Conservation (phyloP, 2,888 invertebrate species). For the Tholera decimalis region DNA sequence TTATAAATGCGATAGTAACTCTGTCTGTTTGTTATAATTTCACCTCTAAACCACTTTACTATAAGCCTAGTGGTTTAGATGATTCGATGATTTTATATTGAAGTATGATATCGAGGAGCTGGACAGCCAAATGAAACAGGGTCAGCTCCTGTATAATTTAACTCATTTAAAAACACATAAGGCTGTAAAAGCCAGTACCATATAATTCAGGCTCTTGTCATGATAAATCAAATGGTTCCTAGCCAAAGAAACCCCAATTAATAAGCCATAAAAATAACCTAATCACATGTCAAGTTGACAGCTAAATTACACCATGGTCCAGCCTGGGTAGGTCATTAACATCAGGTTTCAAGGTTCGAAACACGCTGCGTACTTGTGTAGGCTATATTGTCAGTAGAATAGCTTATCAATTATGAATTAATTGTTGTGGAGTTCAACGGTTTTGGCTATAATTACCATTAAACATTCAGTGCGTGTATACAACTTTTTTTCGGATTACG, state of each 20-base stretch:
- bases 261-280: conserved; percentile 19
- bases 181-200: background rate
- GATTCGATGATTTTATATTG: too few relatives aligned
- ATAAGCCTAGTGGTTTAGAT: too few relatives aligned
- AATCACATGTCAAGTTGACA: conserved; percentile 50
- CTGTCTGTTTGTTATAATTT: too few relatives aligned
- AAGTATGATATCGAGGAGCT: too few relatives aligned
- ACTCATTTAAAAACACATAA: conserved; percentile 5
- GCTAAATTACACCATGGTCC: conserved; percentile 41
- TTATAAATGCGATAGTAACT: too few relatives aligned
- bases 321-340: conserved; percentile 47
- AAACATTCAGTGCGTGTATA: background rate
- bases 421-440: conserved; percentile 13
- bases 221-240: conserved; percentile 17
- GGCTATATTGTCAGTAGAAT: background rate
- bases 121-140: background rate
- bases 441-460: background rate
- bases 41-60: too few relatives aligned
- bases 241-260: conserved; percentile 42
- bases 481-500: background rate
- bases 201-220: background rate
- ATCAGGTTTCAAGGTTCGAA: conserved; percentile 44
- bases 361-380: conserved; percentile 12
- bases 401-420: conserved; percentile 1
- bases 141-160: background rate